Percentiles rank a stretch among this genome's conserved stretches.
Evolutionary conservation across 2,888 invertebrate species (phyloP).

Genomic region (Luffia ferchaultella): DNA sequence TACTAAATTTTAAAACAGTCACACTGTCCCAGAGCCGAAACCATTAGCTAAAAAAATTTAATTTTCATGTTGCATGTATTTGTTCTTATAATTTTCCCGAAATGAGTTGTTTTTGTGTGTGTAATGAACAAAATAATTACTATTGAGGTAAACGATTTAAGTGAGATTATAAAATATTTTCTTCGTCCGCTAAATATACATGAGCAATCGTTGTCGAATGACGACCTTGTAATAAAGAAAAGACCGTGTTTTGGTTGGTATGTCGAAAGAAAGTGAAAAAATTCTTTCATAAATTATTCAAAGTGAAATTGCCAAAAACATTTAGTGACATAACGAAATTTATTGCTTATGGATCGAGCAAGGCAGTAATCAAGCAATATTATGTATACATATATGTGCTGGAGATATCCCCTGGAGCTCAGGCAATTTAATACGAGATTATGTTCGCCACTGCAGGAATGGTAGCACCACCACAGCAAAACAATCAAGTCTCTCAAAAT

Average conservation of each 20-base stretch:
- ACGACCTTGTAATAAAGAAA: constrained; percentile 35
- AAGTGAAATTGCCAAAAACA: neutral
- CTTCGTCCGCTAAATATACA: too few species aligned
- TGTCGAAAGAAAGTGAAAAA: neutral
- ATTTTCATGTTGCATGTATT: too few species aligned
- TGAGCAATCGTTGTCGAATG: constrained; percentile 14
- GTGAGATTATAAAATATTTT: too few species aligned
- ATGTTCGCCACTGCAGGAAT: constrained; percentile 53
- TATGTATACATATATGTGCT: constrained; percentile 52
- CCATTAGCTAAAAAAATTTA: too few species aligned
- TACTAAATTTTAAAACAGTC: too few species aligned
- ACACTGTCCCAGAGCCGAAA: too few species aligned
- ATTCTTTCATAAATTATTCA: neutral
- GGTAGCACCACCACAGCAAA: constrained; percentile 53
- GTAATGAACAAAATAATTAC: constrained; percentile 16
- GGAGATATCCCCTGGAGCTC: constrained; percentile 47
- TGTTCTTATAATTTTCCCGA: constrained; percentile 26
- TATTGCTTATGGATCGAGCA: constrained; percentile 21
- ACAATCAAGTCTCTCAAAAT: constrained; percentile 50
- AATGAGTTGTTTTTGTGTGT: constrained; percentile 48
- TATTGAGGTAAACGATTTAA: constrained; percentile 9
- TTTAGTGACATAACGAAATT: neutral
- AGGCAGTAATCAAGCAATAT: constrained; percentile 31
- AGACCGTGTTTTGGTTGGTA: constrained; percentile 39
- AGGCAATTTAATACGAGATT: constrained; percentile 34